Conservation (phyloP, 2,113 vertebrate genomes). For the Glareola pratincola region DNA sequence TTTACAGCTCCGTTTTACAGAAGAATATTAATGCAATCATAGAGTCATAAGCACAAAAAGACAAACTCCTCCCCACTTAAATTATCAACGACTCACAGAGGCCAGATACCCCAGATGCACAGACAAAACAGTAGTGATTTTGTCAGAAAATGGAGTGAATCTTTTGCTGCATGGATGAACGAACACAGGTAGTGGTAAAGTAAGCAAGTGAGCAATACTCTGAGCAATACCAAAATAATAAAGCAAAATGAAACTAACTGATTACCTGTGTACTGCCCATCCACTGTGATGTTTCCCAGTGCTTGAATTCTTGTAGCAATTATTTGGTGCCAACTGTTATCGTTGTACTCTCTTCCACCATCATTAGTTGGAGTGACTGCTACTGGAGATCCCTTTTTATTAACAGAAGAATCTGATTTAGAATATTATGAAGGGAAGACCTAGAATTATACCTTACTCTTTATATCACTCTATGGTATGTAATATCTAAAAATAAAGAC, state of each 20-base stretch:
- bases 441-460: not conserved
- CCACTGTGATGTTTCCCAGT: slow-evolving; percentile 85
- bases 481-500: not conserved
- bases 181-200: not conserved
- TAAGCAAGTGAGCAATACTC: not conserved
- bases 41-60: not conserved
- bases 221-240: not conserved
- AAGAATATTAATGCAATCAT: not conserved
- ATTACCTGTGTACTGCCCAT: slow-evolving; percentile 86
- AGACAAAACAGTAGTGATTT: not conserved
- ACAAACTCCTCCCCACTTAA: not conserved
- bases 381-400: slow-evolving; percentile 83
- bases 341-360: slow-evolving; percentile 78
- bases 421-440: not conserved
- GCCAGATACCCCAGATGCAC: not conserved
- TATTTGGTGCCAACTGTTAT: slow-evolving; percentile 88
- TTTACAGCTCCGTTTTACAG: not conserved
- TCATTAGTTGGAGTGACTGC: slow-evolving; percentile 83
- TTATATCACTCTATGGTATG: not conserved
- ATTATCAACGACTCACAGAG: not conserved
- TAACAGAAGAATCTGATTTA: slow-evolving; percentile 43
- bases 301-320: slow-evolving; percentile 81
- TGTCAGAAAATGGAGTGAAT: not conserved
- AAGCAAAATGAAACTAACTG: not conserved
- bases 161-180: not conserved